Percentiles rank a stretch among this genome's conserved stretches.
Evolutionary conservation across 2,797 vertebrate genomes (phyloP).

Genomic region (Melanotaenia parkinsoni): DNA sequence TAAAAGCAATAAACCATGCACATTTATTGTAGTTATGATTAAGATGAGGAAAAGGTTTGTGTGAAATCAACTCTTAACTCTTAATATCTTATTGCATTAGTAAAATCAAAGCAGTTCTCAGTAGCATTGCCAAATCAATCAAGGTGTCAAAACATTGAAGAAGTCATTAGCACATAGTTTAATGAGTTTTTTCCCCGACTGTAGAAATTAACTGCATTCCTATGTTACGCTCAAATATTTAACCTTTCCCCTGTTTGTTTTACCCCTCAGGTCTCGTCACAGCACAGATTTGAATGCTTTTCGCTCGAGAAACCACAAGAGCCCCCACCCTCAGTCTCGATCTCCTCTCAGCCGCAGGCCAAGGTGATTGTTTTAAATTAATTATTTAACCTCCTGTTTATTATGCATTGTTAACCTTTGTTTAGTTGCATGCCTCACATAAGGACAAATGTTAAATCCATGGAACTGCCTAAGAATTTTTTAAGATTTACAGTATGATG

Average conservation of each 20-base stretch:
- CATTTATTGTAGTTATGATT: constrained; percentile 18
- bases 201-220: background rate
- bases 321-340: constrained; percentile 85
- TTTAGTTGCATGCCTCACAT: constrained; percentile 16
- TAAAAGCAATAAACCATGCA: constrained; percentile 26
- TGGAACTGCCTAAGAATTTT: background rate
- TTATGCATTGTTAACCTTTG: constrained; percentile 34
- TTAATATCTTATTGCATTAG: constrained; percentile 25
- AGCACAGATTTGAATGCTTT: constrained; percentile 88
- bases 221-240: constrained; percentile 15
- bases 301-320: constrained; percentile 87
- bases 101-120: constrained; percentile 40
- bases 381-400: constrained; percentile 44
- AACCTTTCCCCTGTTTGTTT: constrained; percentile 6
- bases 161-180: background rate
- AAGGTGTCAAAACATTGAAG: constrained; percentile 32
- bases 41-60: constrained; percentile 36
- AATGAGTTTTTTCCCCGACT: background rate
- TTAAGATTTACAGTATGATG: background rate
- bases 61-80: constrained; percentile 45
- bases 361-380: constrained; percentile 83
- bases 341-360: constrained; percentile 90
- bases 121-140: constrained; percentile 39
- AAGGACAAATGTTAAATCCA: constrained; percentile 28
- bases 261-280: constrained; percentile 88